Evolutionary conservation across 2,797 vertebrate genomes (phyloP).

Genomic region (Pipistrellus pipistrellus): DNA sequence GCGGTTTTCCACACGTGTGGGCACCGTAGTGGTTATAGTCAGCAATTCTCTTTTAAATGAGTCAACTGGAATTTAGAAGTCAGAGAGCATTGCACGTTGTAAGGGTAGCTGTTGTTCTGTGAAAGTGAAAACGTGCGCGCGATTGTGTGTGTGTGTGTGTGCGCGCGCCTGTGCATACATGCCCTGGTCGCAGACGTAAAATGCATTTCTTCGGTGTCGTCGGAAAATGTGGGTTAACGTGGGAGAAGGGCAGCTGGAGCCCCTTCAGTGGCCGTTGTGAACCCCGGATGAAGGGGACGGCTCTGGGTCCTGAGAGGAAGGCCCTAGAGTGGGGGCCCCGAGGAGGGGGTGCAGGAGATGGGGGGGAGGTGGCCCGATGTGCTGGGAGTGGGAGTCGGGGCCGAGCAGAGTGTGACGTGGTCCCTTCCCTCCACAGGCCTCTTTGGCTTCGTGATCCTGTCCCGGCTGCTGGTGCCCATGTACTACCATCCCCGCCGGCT

Average conservation of each 20-base stretch:
- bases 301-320: not conserved
- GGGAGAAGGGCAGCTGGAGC: not conserved
- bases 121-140: not conserved
- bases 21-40: not conserved
- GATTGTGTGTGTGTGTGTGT: too few relatives aligned
- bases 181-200: not conserved
- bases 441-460: conserved; percentile 94
- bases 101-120: not conserved
- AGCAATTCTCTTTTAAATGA: not conserved
- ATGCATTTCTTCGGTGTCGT: not conserved
- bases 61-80: not conserved
- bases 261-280: not conserved
- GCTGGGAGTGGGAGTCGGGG: not conserved
- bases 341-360: not conserved
- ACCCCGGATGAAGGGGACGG: not conserved
- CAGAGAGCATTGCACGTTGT: not conserved
- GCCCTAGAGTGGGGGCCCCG: not conserved
- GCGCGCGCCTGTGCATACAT: too few relatives aligned
- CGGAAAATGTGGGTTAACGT: not conserved
- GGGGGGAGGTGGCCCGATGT: rapidly evolving
- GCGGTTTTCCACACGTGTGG: not conserved
- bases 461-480: conserved; percentile 95
- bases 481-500: conserved; percentile 92
- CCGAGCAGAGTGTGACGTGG: rapidly evolving
- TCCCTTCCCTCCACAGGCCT: conserved; percentile 88